Evolutionary conservation across 2,113 vertebrate genomes (phyloP), one percentile per base, ranked within the genome.

Genomic region (Crypturellus undulatus): DNA sequence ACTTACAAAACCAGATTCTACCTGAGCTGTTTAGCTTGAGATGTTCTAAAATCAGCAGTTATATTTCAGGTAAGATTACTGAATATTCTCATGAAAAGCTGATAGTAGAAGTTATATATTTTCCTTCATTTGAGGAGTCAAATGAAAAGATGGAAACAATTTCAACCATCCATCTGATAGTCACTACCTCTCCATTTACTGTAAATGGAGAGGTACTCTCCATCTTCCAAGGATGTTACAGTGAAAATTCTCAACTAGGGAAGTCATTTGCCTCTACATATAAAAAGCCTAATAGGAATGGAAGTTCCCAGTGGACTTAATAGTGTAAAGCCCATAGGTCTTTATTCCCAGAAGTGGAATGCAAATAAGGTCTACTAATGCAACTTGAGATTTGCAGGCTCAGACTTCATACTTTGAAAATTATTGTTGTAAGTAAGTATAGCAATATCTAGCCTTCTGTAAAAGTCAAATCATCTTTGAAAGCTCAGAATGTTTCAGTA

Each of bases 401-500:
- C 45, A 71, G 60, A 80, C 11, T 45, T 87, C 42, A 30, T 38
- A 28, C 16, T 36, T 90, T 91, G 73, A 71, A 94, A 84, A 91
- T 0, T 49, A 32, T 68, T 73, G 58, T 68, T 60, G 73, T 75
- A 92, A 77, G 34, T 83, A 96, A 92, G 12, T 64, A 80, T 19
- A 79, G 26, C 14, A 75, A 80, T 19, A 79, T 86, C 34, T 79
- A n/a, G 70, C 59, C 34, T 45, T 90, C 36, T 59, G 42, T 28
- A 96, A 78, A 88, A 89, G 28, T 26, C 18, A 54, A 40, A 79
- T 78, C 38, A 80, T 71, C 24, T 45, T 8, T 72, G 59, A 82
- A 81, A 80, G 34, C 71, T 96, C 13, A 72, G 95, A 86, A 77
- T 75, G 58, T 77, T 84, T 60, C 75, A 77, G 63, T 83, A 93